A percentile compares a stretch with the other conserved stretches of the same genome.
These are phyloP conservation scores for Furcula furcula DNA, from an alignment of 2,888 invertebrate species.

Conservation along the genomic window DNA sequence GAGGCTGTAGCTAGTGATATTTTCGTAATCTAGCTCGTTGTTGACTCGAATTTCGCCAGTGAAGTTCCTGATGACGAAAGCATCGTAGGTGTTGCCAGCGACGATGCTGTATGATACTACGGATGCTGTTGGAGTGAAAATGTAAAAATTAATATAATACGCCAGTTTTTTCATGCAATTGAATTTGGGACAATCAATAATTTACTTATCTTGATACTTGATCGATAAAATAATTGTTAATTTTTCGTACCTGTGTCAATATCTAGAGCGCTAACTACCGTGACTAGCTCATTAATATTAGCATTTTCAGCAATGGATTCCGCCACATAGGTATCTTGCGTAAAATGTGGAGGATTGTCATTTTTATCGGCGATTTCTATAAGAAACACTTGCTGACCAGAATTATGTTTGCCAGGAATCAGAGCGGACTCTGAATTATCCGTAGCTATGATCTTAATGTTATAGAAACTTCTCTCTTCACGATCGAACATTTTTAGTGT, in stretches of 20 bases:
- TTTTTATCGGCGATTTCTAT: slow-evolving; percentile 98
- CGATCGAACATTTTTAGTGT: slow-evolving; percentile 92
- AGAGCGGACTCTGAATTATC: slow-evolving; percentile 94
- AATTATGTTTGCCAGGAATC: slow-evolving; percentile 85
- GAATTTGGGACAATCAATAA: no score
- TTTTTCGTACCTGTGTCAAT: slow-evolving; percentile 91
- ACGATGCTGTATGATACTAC: slow-evolving; percentile 93
- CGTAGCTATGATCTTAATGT: slow-evolving; percentile 93
- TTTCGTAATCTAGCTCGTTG: slow-evolving; percentile 90
- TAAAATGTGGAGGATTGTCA: slow-evolving; percentile 96
- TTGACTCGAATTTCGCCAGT: slow-evolving; percentile 94
- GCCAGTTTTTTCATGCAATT: no score
- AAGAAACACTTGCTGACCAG: slow-evolving; percentile 89
- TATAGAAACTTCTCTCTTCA: slow-evolving; percentile 91
- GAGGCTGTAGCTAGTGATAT: slow-evolving; percentile 91
- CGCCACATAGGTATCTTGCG: slow-evolving; percentile 87
- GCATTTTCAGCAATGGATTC: slow-evolving; percentile 91
- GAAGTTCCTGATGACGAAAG: slow-evolving; percentile 91
- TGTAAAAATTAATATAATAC: no score
- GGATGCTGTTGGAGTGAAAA: slow-evolving; percentile 78
- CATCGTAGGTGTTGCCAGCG: slow-evolving; percentile 91
- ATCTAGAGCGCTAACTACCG: slow-evolving; percentile 94
- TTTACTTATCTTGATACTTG: no score
- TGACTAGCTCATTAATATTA: slow-evolving; percentile 90
- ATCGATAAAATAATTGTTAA: no score